A percentile compares a stretch with the other conserved stretches of the same genome.
phyloP scores from a whole-genome alignment of 2,113 vertebrate species.

The Saguinus midas region DNA sequence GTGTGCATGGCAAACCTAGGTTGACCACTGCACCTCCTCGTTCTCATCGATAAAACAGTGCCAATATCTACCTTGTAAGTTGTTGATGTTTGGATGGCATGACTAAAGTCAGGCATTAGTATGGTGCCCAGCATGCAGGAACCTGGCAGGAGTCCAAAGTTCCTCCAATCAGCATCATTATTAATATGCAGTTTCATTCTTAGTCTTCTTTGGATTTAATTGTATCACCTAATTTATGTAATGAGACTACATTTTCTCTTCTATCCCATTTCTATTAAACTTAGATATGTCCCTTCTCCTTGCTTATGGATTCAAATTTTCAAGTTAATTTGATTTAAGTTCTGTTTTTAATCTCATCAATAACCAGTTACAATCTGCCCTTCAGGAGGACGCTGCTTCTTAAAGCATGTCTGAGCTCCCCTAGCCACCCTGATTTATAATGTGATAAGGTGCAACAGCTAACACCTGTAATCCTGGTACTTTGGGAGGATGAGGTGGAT shows the following conservation, averaged over 20 bases:
- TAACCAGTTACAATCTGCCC: neutral
- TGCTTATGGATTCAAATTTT: neutral
- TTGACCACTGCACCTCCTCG: neutral
- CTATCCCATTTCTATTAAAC: neutral
- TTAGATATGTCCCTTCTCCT: neutral
- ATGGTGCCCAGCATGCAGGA: neutral
- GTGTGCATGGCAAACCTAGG: neutral
- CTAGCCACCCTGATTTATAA: conserved; percentile 27
- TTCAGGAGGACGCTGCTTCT: neutral
- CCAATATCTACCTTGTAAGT: neutral
- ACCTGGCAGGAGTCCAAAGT: neutral
- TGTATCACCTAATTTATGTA: neutral
- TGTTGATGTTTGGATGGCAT: neutral
- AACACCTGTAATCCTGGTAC: too few relatives aligned
- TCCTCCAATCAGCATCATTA: too few relatives aligned
- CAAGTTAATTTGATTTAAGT: neutral
- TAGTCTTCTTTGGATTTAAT: neutral
- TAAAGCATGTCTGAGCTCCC: neutral
- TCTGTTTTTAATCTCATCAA: neutral
- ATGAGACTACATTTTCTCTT: neutral
- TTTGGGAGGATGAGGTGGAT: too few relatives aligned
- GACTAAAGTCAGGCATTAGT: neutral
- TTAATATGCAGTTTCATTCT: neutral
- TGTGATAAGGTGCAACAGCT: too few relatives aligned
- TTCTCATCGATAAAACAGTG: neutral